phyloP scores from a whole-genome alignment of 1,140 invertebrate genomes.

The Drosophila teissieri region DNA sequence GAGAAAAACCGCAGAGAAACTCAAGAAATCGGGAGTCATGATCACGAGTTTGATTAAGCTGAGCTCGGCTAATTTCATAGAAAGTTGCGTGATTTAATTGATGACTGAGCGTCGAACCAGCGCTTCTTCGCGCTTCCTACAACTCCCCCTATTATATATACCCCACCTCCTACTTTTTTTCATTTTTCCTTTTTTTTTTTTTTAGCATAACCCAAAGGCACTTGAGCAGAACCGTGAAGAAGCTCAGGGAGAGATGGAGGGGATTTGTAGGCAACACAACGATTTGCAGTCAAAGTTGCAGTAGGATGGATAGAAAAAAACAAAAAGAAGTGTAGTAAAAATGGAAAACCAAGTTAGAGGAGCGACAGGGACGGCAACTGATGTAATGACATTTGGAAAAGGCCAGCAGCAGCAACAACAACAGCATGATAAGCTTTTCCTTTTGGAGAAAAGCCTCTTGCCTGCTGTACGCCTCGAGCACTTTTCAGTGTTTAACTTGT shows the following conservation, averaged over 20 bases:
- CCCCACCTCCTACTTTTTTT: slow-evolving; percentile 5
- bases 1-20: slow-evolving; percentile 1
- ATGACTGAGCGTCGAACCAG: slow-evolving; percentile 22
- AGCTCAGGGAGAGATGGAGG: background rate
- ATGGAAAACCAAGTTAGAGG: slow-evolving; percentile 38
- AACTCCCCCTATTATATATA: slow-evolving; percentile 18
- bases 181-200: slow-evolving; percentile 2
- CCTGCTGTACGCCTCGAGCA: slow-evolving; percentile 60
- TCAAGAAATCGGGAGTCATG: slow-evolving; percentile 19
- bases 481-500: slow-evolving; percentile 80
- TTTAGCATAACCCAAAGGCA: slow-evolving; percentile 42
- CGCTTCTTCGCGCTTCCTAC: slow-evolving; percentile 15
- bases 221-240: slow-evolving; percentile 41
- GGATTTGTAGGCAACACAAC: slow-evolving; percentile 6
- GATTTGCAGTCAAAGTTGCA: slow-evolving; percentile 39
- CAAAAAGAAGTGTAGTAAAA: slow-evolving; percentile 14
- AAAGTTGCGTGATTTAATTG: slow-evolving; percentile 72
- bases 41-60: slow-evolving; percentile 25
- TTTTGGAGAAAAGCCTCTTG: slow-evolving; percentile 63
- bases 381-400: slow-evolving; percentile 71
- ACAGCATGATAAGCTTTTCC: slow-evolving; percentile 30
- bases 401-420: slow-evolving; percentile 31
- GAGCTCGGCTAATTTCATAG: slow-evolving; percentile 59
- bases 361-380: slow-evolving; percentile 39
- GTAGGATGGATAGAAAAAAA: background rate